Base-by-base conservation (phyloP, 2,113 vertebrate species). In the Taxidea taxus region DNA sequence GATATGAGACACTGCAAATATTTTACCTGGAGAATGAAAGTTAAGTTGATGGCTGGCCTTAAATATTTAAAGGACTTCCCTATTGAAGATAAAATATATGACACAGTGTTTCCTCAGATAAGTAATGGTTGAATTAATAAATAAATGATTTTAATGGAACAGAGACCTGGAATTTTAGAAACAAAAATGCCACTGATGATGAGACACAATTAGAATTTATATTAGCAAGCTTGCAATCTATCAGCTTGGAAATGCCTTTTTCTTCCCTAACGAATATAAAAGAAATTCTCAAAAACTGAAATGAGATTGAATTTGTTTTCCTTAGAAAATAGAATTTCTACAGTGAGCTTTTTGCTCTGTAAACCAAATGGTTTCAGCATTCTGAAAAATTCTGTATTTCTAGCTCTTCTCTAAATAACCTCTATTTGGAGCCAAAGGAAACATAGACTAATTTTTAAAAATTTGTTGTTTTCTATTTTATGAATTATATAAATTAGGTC, bases 31-130 rank as follows among this genome's bases (percentile, higher is more conserved):
- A 90, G 42, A 87, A 90, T 85, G 2, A 93, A 91, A 92, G 89
- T 80, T 44, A 84, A 91, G 27, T 85, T 94, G 27, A 66, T 89
- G 47, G 27, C 42, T 84, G 25, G 10, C 56, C 13, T 75, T 94
- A 93, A 93, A 58, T 80, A 90, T 87, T 58, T 91, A 87, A 94
- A 94, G 62, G 64, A 74, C n/a, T 89, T 96, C 44, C 8, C 47
- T 86, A 13, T 74, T 88, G 25, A 91, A 94, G 39, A 78, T 90
- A 94, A 87, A 92, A 66, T 72, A 95, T 31, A 66, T 75, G 14
- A 90, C 70, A 44, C 42, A 68, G 7, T 44, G 83, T 64, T 56
- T 90, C 89, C 64, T 95, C 21, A 70, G n/a, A 31, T 77, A 94
- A 62, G 25, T 37, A 74, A 83, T 68, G 49, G 72, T 25, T 87